Evolutionary conservation across 2,113 vertebrate genomes (phyloP).

Genomic region (Pseudonaja textilis): DNA sequence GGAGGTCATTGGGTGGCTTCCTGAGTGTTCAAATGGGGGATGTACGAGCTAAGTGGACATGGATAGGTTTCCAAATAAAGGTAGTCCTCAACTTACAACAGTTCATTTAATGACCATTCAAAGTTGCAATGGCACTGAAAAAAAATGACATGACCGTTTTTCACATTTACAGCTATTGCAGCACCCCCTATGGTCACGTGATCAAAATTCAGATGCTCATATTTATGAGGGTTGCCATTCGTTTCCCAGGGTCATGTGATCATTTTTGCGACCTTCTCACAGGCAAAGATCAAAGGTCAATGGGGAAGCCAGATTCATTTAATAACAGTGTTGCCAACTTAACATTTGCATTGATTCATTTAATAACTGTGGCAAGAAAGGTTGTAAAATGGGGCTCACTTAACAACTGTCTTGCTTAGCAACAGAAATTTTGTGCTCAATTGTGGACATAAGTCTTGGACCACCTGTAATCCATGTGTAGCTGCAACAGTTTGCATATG

Average conservation of each 20-base stretch:
- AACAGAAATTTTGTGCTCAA: not conserved
- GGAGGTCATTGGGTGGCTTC: not conserved
- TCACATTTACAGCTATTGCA: not conserved
- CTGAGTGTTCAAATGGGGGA: not conserved
- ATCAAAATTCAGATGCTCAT: not conserved
- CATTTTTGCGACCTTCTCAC: not conserved
- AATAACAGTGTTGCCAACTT: not conserved
- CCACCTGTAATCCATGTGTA: not conserved
- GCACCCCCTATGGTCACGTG: not conserved
- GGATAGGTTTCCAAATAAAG: not conserved
- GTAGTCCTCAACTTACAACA: too few species aligned
- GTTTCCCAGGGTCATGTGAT: not conserved
- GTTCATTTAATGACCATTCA: too few species aligned
- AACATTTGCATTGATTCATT: not conserved
- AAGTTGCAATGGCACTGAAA: too few species aligned
- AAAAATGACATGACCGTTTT: too few species aligned
- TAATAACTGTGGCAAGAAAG: not conserved
- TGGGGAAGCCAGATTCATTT: not conserved
- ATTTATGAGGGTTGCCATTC: not conserved
- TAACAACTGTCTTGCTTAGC: not conserved
- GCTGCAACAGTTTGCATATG: not conserved
- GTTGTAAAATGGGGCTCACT: not conserved
- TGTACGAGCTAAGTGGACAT: not conserved
- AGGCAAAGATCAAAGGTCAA: not conserved
- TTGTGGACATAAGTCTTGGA: not conserved